Base-by-base conservation (phyloP, 2,797 vertebrate species). In the Acanthurus lineatus region DNA sequence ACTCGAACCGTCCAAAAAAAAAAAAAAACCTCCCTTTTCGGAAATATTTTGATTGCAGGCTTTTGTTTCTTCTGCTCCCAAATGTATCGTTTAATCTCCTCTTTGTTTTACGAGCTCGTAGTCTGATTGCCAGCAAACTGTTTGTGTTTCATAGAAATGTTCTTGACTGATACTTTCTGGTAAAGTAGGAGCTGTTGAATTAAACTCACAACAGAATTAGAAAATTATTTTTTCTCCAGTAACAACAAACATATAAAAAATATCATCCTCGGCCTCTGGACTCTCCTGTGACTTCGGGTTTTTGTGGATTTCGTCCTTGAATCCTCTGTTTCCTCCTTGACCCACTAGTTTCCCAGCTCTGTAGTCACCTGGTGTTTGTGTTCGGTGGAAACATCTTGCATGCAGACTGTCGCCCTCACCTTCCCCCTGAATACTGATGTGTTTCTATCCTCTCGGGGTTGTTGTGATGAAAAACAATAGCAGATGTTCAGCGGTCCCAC, bases 381-480 rank as follows among this genome's bases (percentile, higher is more conserved):
- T 79, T 79, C 52, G 52, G 28, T 76, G 58, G 69, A 57, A 85
- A 81, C 69, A n/a, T 76, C 63, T 56, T 45, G 60, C 74, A 84
- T 87, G 79, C 86, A 66, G 83, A 85, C 81, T 44, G 67, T 77
- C 59, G 22, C 77, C 49, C 28, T 28, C 62, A 28, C 71, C 54
- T 67, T 76, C 69, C 79, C 79, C 32, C 28, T 65, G 85, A 85
- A 86, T 88, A 74, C 87, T 69, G 79, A 88, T 84, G 70, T 38
- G 54, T 70, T 25, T 68, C 40, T 61, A 1, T 57, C 28, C 82
- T 87, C 72, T 57, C 49, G 2, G 59, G 76, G 58, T 63, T 77
- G 62, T 66, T 70, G 42, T n/a, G 65, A 82, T 77, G 77, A 77
- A 83, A 83, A 89, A 86, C 68, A 76, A 61, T n/a, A 82, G 76